Evolutionary conservation across 2,113 vertebrate species (phyloP), one percentile per base, ranked within the genome.

Genomic region (Corythaeola cristata): DNA sequence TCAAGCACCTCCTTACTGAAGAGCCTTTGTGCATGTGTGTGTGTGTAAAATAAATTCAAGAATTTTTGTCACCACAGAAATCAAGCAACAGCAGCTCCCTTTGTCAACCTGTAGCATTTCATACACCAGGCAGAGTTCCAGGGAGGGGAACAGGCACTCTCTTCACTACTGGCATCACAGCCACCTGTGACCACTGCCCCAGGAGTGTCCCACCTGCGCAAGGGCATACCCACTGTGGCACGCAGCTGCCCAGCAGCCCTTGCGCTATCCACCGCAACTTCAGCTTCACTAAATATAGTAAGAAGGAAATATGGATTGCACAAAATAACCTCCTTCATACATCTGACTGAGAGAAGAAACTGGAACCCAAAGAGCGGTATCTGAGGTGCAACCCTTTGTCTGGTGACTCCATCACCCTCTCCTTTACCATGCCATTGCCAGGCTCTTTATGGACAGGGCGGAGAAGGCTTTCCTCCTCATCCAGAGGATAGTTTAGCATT

Each of bases 101-200:
- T 94, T 83, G 63, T 47, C 82, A 91, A 3, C 20, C 45, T 59
- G 39, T 21, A 56, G 33, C 52, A 27, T 89, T 85, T 87, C 20
- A 30, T 9, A 6, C 2, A 3, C 7, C 1, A 9, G 52, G 8
- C 66, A 60, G n/a, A 74, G 49, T 24, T n/a, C 53, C 5, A 2
- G 11, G 5, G 2, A 44, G 33, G 35, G 26, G 15, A 75, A 19
- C 49, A 91, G 52, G 18, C 5, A 0, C 35, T 37, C 24, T 83
- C 35, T 58, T 66, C 17, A 9, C 7, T 21, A 8, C 32, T 41
- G 47, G 33, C 52, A 80, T n/a, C 15, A 13, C 20, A 2, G 1
- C 1, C 9, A 39, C 14, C 44, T 24, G 17, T 28, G 69, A 35
- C 58, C n/a, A 8, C 0, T 10, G 21, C 58, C 41, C 1, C 0